These are phyloP conservation scores for Hermaeophaga mercurialis DNA, from an alignment of 2,888 invertebrate genomes.

Conservation along the genomic window DNA sequence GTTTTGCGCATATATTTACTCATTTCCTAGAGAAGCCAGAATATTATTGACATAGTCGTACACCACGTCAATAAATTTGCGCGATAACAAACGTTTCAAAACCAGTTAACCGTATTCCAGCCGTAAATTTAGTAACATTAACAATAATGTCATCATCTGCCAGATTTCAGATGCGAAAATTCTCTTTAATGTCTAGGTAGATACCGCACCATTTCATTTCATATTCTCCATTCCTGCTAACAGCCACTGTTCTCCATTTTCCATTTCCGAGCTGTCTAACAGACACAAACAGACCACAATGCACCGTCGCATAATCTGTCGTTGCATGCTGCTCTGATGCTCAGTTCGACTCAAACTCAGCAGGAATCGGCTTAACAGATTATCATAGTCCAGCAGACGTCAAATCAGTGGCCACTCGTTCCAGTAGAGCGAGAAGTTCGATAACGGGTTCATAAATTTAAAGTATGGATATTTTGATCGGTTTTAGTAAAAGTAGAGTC, in stretches of 20 bases:
- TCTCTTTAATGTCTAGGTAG: not conserved
- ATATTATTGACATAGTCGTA: no score
- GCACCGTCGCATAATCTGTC: constrained; percentile 7
- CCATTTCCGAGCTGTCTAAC: constrained; percentile 9
- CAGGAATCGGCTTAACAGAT: constrained; percentile 2
- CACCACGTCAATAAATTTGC: not conserved
- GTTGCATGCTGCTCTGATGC: constrained; percentile 4
- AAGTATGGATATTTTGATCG: no score
- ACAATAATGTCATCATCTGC: not conserved
- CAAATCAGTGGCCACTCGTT: not conserved
- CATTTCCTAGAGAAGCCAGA: no score
- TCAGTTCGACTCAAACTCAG: not conserved
- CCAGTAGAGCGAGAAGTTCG: no score
- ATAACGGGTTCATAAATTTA: no score
- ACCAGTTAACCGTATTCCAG: not conserved
- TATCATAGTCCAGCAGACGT: not conserved
- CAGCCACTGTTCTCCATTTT: constrained; percentile 10
- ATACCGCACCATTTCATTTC: constrained; percentile 8
- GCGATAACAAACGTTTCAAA: not conserved
- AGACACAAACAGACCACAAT: constrained; percentile 10
- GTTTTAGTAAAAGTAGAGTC: no score
- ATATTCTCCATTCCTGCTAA: not conserved
- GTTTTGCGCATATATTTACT: no score
- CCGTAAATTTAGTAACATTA: not conserved
- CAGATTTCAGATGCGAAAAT: not conserved